phyloP scores from a whole-genome alignment of 2,797 vertebrate genomes.

The Tragopan temminckii region DNA sequence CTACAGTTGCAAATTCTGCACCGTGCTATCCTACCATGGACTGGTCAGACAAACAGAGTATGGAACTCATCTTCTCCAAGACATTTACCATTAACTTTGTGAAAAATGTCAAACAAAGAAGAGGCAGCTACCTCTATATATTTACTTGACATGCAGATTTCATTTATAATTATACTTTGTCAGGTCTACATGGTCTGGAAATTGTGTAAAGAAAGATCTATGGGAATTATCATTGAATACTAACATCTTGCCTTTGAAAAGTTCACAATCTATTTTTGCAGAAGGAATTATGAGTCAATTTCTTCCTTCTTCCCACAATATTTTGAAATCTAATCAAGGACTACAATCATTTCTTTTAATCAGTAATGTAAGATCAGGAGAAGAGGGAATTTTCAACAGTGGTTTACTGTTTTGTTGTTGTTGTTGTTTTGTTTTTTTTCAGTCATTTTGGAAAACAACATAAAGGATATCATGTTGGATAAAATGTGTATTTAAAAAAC shows the following conservation, averaged over 20 bases:
- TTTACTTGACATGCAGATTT: neutral
- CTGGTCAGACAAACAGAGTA: constrained; percentile 33
- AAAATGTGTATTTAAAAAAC: neutral
- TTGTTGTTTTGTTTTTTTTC: neutral
- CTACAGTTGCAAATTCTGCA: constrained; percentile 46
- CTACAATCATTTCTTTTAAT: neutral
- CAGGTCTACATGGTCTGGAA: neutral
- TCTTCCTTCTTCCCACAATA: neutral
- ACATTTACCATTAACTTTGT: constrained; percentile 29
- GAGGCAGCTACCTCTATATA: neutral
- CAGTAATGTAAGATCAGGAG: neutral
- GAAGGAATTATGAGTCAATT: neutral
- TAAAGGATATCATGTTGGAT: neutral
- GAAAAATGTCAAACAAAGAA: neutral
- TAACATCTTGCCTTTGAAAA: neutral
- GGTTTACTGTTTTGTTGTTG: neutral
- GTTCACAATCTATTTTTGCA: neutral
- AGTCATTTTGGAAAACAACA: neutral
- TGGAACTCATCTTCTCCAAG: neutral
- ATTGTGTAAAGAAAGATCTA: neutral
- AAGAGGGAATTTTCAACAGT: neutral
- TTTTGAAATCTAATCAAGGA: neutral
- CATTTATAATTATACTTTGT: rapidly evolving
- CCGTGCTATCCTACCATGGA: neutral
- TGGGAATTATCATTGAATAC: neutral